These are phyloP conservation scores for Lanius ludovicianus DNA, from an alignment of 2,113 vertebrate genomes.

Conservation along the genomic window DNA sequence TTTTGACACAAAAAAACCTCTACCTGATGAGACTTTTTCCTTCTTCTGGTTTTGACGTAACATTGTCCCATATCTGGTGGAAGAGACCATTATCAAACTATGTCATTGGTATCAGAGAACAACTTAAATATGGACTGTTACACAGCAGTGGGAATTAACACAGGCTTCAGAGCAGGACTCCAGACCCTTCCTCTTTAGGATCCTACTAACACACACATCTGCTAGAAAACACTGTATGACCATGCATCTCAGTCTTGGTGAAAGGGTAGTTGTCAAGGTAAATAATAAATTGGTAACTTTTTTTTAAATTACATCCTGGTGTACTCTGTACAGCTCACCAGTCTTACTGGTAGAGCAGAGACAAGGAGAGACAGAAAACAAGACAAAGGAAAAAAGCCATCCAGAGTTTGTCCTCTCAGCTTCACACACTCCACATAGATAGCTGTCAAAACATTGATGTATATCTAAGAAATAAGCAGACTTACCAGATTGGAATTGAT, in stretches of 20 bases:
- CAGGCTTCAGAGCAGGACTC: background rate
- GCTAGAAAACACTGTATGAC: background rate
- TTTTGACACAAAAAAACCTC: background rate
- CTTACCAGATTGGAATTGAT: constrained; percentile 28
- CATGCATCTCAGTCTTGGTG: background rate
- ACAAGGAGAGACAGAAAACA: background rate
- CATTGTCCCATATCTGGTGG: constrained; percentile 63
- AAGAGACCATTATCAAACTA: constrained; percentile 6
- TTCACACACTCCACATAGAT: background rate
- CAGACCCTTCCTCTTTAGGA: background rate
- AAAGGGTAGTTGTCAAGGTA: background rate
- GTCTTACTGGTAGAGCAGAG: background rate
- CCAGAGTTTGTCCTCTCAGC: background rate
- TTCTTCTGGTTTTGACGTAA: constrained; percentile 80
- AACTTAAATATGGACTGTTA: background rate
- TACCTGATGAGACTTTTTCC: constrained; percentile 87
- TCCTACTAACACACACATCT: background rate
- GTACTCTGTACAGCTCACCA: background rate
- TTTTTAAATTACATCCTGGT: background rate
- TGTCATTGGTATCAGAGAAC: background rate
- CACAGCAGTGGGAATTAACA: background rate
- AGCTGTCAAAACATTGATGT: background rate
- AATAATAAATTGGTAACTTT: background rate
- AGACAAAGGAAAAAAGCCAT: background rate
- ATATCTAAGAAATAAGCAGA: background rate